These are phyloP conservation scores for Sisyra nigra DNA, from an alignment of 2,888 invertebrate species.

Conservation along the genomic window DNA sequence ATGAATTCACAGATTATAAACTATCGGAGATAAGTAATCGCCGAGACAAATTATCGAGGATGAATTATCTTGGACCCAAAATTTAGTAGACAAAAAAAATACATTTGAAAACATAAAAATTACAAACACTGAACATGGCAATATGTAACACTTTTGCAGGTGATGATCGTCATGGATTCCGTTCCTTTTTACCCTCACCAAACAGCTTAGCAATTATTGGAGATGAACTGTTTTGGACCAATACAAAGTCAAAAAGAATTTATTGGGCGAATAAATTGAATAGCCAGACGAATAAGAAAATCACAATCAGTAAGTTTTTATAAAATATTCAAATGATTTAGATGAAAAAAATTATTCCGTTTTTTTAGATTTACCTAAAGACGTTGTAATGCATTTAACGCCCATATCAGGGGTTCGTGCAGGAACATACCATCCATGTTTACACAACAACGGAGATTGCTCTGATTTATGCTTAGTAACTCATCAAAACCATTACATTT, in stretches of 20 bases:
- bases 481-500: slow-evolving; percentile 19
- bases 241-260: slow-evolving; percentile 34
- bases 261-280: slow-evolving; percentile 41
- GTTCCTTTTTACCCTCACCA: slow-evolving; percentile 26
- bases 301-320: slow-evolving; percentile 23
- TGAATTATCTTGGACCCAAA: no score
- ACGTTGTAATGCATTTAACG: slow-evolving; percentile 30
- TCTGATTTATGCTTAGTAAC: slow-evolving; percentile 55
- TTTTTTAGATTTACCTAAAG: slow-evolving; percentile 18
- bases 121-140: no score
- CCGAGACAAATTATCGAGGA: no score
- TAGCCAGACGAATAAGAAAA: slow-evolving; percentile 21
- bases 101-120: no score
- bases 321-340: neutral
- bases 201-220: slow-evolving; percentile 41
- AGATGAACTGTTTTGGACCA: slow-evolving; percentile 55
- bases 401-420: slow-evolving; percentile 27
- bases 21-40: no score
- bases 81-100: no score
- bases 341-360: slow-evolving; percentile 8
- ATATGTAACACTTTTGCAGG: no score
- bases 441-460: slow-evolving; percentile 43
- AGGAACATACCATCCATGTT: slow-evolving; percentile 37
- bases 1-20: no score
- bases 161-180: slow-evolving; percentile 24